Conservation (phyloP, 2,113 vertebrate genomes). For the Phyllopteryx taeniolatus region DNA sequence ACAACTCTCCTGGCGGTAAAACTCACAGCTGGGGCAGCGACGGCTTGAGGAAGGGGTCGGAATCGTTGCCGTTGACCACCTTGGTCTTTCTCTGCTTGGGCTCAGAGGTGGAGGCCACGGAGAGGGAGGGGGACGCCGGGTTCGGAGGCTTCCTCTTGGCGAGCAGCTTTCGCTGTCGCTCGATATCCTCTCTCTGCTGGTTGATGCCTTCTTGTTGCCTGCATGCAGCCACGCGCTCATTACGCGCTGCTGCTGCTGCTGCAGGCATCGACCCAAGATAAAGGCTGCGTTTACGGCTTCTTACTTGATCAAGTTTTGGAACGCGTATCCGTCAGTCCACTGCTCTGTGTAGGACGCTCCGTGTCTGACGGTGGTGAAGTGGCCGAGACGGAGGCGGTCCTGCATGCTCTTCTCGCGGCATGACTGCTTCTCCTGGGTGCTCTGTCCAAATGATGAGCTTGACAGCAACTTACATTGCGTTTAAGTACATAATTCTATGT, state of each 20-base stretch:
- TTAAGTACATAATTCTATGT: neutral
- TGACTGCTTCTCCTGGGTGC: conserved; percentile 97
- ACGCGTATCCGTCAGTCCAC: conserved; percentile 98
- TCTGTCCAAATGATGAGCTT: conserved; percentile 68
- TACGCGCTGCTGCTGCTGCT: neutral
- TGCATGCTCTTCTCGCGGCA: conserved; percentile 99
- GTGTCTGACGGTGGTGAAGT: conserved; percentile 98
- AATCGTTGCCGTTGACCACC: conserved; percentile 97
- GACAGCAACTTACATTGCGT: neutral
- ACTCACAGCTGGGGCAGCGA: conserved; percentile 96
- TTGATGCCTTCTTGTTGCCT: conserved; percentile 98
- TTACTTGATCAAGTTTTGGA: conserved; percentile 99
- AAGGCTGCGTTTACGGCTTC: conserved; percentile 5
- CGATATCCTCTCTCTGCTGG: conserved; percentile 98
- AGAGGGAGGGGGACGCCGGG: conserved; percentile 87
- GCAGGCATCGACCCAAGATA: neutral
- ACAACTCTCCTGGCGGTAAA: too few relatives aligned
- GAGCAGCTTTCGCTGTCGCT: conserved; percentile 96
- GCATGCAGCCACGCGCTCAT: neutral
- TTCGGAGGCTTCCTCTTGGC: conserved; percentile 96
- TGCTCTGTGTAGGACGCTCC: conserved; percentile 98
- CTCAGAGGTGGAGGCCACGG: conserved; percentile 88
- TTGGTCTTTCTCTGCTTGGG: conserved; percentile 98
- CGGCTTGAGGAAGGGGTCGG: conserved; percentile 96
- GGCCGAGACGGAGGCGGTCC: conserved; percentile 94